Evolutionary conservation across 2,113 vertebrate species (phyloP).

Genomic region (Eptesicus fuscus): DNA sequence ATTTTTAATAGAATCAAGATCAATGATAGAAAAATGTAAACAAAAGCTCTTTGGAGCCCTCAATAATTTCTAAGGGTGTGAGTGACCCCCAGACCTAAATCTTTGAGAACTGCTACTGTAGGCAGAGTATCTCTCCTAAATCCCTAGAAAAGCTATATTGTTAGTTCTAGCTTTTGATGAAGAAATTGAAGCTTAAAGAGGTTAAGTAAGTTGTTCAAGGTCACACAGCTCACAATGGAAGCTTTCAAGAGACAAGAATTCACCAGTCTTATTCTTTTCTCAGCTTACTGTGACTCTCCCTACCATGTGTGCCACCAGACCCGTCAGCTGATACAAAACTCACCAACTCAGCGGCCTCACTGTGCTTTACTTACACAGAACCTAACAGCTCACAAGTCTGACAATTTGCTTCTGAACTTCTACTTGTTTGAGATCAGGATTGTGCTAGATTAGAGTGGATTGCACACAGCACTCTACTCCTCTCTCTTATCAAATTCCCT

Average conservation of each 20-base stretch:
- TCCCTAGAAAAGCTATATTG: background rate
- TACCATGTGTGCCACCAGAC: background rate
- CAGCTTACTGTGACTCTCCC: background rate
- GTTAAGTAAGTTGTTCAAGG: background rate
- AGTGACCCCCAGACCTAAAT: background rate
- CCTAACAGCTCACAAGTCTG: background rate
- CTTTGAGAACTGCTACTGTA: background rate
- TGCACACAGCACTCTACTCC: background rate
- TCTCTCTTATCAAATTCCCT: background rate
- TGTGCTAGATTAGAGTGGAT: background rate
- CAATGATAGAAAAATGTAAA: background rate
- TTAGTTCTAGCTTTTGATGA: conserved; percentile 4
- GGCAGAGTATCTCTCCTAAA: background rate
- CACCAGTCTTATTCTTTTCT: background rate
- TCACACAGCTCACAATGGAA: background rate
- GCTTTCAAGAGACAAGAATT: background rate
- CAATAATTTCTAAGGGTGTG: background rate
- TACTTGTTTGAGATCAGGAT: background rate
- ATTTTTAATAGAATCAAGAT: background rate
- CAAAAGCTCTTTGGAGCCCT: background rate
- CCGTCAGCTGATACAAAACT: background rate
- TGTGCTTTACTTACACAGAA: background rate
- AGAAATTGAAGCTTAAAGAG: background rate
- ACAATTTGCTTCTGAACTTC: background rate
- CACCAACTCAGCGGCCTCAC: background rate